Conservation (phyloP, 2,797 vertebrate species). For the Sebastes hopkinsi region DNA sequence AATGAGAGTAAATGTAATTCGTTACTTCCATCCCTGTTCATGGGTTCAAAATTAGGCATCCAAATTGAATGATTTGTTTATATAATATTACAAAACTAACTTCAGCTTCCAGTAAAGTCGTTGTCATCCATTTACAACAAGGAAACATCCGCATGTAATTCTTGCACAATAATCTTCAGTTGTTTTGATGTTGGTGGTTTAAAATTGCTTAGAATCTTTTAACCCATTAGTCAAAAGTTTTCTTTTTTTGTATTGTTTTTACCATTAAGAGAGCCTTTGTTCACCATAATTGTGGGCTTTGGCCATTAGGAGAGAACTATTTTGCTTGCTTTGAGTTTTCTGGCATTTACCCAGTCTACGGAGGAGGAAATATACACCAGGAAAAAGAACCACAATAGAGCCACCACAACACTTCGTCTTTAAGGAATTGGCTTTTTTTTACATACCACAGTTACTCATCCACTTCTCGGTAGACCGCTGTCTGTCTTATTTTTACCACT, state of each 20-base stretch:
- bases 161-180: background rate
- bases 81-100: background rate
- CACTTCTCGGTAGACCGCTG: background rate
- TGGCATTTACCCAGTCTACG: background rate
- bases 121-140: background rate
- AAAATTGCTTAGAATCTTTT: background rate
- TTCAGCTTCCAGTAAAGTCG: background rate
- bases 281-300: background rate
- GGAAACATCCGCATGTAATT: background rate
- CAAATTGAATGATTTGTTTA: background rate
- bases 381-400: conserved; percentile 38
- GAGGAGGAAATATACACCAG: background rate
- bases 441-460: conserved; percentile 5
- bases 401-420: background rate
- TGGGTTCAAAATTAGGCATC: background rate
- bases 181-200: background rate
- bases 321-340: background rate
- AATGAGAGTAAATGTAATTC: background rate
- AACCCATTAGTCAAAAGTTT: background rate
- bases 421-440: background rate
- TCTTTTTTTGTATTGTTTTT: background rate
- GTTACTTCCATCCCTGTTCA: background rate
- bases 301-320: background rate
- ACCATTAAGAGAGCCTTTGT: background rate
- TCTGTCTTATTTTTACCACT: background rate